Evolutionary conservation across 2,797 vertebrate species (phyloP), one percentile per base, ranked within the genome.

Genomic region (Ibycter americanus): DNA sequence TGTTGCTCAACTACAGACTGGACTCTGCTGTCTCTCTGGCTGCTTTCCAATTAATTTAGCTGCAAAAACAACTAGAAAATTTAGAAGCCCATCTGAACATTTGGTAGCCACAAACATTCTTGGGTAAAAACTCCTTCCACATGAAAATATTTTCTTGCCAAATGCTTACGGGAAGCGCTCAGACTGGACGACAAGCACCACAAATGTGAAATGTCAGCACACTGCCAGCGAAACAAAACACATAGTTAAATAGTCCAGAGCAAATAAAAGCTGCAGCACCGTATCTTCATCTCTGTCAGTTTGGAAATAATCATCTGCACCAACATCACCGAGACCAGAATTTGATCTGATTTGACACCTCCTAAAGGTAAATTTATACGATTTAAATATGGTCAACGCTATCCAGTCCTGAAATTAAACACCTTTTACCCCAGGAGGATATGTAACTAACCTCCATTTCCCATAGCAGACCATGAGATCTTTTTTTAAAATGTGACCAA

Each of bases 1-100:
- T 94, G 96, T 97, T 96, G 95, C 95, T 98, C 95, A 97, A 90
- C 95, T 97, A 88, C 89, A 58, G 92, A 96, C 87, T 22, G 77
- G 94, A 97, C 85, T 95, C 94, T 73, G 81, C 95, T 94, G 94
- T 93, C 91, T 92, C 94, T 82, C 86, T 86, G 93, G 83, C 93
- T 94, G 63, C 81, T 94, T 71, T 85, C 83, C 90, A 96, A 96
- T 97, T 97, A 93, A 97, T 96, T 96, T 65, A 70, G 83, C 74
- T 90, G 82, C 87, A 96, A 91, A 88, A 89, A 76, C 32, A 89
- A 58, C 26, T 12, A 76, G 46, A 91, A 91, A 93, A 95, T 63
- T 72, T 16, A 95, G 97, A 93, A 92, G 90, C 63, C 96, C 83
- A 63, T 66, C 79, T 49, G 44, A 94, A 96, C 55, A 47, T 78